Evolutionary conservation across 2,888 invertebrate genomes (phyloP), one percentile per base, ranked within the genome.

Genomic region (Tachina fera): DNA sequence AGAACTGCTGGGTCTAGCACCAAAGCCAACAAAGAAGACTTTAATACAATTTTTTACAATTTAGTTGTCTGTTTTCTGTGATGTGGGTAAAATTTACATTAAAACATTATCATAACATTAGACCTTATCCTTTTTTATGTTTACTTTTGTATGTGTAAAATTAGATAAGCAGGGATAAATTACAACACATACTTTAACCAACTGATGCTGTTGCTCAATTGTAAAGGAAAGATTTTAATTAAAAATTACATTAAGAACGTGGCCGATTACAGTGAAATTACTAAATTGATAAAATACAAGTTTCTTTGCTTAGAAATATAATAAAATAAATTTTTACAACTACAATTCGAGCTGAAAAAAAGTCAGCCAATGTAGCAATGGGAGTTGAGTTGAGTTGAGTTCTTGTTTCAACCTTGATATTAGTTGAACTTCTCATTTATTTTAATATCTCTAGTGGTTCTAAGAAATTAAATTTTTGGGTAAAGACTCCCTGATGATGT

Each of bases 31-130:
- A 70, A 43, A 31, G 14, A n/a, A 16, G 14, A 6, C 13, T 39
- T 31, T 13, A 43, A 43, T 31, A 58, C 31, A 16, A n/a, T 13
- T 39, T 16, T 39, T 31, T 49, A 67, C 3, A 47, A 41, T 49
- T 47, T 67, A 10, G 14, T 61, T 56, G 75, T 63, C 11, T 68
- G 22, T 43, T 65, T 13, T 39, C 13, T n/a, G 10, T n/a, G 22
- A 76, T 76, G 82, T 76, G 82, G 82, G 83, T 60, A 83, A 78
- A 78, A 74, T 83, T 67, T 61, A 71, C 67, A 78, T 83, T 72
- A 68, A 78, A 68, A 60, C 43, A 41, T 83, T 83, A 78, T 71
- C 72, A 60, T 71, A 67, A 72, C 31, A 65, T 72, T 31, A 43
- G 19, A 39, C 19, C 51, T 76, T 76, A 58, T 77, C 41, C 67